Evolutionary conservation across 2,797 vertebrate species (phyloP), one percentile per base, ranked within the genome.

Genomic region (Monodelphis domestica): DNA sequence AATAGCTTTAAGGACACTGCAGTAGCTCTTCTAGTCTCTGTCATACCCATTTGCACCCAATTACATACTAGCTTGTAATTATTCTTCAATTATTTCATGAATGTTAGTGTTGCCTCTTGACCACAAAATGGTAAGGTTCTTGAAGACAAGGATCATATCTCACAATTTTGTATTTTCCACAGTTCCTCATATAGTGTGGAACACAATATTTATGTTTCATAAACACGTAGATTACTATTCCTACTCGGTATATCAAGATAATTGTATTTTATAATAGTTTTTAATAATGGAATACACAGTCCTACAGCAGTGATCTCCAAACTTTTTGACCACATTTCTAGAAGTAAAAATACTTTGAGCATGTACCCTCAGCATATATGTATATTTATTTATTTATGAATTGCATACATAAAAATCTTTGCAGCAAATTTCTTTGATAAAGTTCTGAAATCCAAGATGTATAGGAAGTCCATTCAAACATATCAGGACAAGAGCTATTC

Each of bases 201-300:
- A 29, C 45, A 89, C 38, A 54, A 14, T 12, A 53, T 45, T 87
- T 14, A 11, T 87, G 17, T 4, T 29, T 51, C 87, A 59, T 33
- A 30, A 94, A 21, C 17, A 63, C 29, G 30, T 55, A 15, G 11
- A 55, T 21, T 52, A 1, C 59, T 91, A 21, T 30, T 45, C n/a
- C 88, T 38, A 89, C 12, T 51, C n/a, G 91, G 17, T 91, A 11
- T 33, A 29, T 38, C 45, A 52, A 53, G 17, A 15, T 87, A 53
- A 88, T 29, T 33, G 55, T n/a, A 89, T 84, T 53, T 94, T 45
- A 51, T 91, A 89, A 57, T 17, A 94, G 89, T 45, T 50, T 91
- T 52, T 84, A 89, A 50, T n/a, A 52, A 70, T 53, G 52, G 53
- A 53, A 54, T 53, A 29, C 87, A 87, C 12, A 54, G 53, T 54